phyloP scores from a whole-genome alignment of 2,113 vertebrate species.

The Thryonomys swinderianus region DNA sequence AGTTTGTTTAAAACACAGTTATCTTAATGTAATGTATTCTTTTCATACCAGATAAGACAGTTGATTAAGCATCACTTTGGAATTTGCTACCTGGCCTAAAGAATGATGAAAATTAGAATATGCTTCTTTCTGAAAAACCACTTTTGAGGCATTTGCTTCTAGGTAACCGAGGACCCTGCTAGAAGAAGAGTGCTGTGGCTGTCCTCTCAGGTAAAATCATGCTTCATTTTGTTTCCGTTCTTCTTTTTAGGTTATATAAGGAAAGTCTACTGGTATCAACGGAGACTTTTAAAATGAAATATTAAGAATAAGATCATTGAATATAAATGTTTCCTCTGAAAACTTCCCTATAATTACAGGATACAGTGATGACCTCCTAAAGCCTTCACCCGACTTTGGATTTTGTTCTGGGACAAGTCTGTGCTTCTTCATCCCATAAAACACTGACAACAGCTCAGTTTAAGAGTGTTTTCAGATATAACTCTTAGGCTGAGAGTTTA shows the following conservation, averaged over 20 bases:
- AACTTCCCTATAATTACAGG: neutral
- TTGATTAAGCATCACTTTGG: conserved; percentile 45
- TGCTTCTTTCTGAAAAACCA: conserved; percentile 56
- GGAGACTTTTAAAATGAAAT: conserved; percentile 62
- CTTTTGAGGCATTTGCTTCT: conserved; percentile 66
- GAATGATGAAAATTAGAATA: conserved; percentile 79
- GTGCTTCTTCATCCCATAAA: conserved; percentile 6
- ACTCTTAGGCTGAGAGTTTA: neutral
- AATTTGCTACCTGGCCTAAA: conserved; percentile 67
- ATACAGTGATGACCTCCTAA: neutral
- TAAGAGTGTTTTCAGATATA: conserved; percentile 12
- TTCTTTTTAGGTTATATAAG: conserved; percentile 73
- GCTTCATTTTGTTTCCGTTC: conserved; percentile 67
- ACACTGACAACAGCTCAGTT: neutral
- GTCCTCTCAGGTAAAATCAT: conserved; percentile 72
- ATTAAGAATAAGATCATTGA: conserved; percentile 73
- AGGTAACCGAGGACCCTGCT: conserved; percentile 70
- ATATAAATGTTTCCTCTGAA: neutral
- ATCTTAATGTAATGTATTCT: conserved; percentile 68
- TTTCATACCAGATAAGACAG: conserved; percentile 53
- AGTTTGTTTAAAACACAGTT: conserved; percentile 71
- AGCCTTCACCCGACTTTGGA: neutral
- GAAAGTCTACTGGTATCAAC: conserved; percentile 65
- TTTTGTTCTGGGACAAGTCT: neutral
- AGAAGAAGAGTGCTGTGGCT: conserved; percentile 46